Conservation (phyloP, 2,113 vertebrate genomes). For the Felis chaus region DNA sequence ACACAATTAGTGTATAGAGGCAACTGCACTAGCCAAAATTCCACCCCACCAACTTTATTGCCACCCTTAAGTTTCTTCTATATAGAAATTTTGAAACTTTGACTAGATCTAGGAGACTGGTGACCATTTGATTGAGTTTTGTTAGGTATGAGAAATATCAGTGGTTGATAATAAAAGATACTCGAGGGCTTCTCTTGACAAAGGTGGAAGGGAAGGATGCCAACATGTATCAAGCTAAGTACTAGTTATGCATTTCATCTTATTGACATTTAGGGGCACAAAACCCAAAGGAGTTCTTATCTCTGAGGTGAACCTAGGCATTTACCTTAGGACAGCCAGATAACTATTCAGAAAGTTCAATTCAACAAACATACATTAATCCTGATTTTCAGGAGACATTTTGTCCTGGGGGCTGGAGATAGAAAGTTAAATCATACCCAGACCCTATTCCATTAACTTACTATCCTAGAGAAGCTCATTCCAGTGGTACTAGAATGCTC, state of each 20-base stretch:
- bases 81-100: not conserved
- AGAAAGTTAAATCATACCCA: not conserved
- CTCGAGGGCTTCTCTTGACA: not conserved
- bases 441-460: not conserved
- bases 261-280: not conserved
- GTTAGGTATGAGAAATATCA: not conserved
- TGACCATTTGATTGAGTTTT: not conserved
- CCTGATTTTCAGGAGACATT: not conserved
- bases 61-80: not conserved
- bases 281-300: not conserved
- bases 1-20: not conserved
- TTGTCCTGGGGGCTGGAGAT: not conserved
- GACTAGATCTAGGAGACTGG: not conserved
- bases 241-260: not conserved
- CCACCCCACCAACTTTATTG: not conserved
- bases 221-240: not conserved
- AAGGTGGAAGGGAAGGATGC: not conserved
- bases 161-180: not conserved
- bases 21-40: not conserved
- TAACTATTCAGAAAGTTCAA: constrained; percentile 15
- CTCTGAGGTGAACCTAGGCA: constrained; percentile 8
- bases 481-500: not conserved
- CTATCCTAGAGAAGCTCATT: constrained; percentile 1
- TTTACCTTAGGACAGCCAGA: not conserved
- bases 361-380: not conserved